Evolutionary conservation across 1,140 invertebrate genomes (phyloP).

Genomic region (Cydia splendana): DNA sequence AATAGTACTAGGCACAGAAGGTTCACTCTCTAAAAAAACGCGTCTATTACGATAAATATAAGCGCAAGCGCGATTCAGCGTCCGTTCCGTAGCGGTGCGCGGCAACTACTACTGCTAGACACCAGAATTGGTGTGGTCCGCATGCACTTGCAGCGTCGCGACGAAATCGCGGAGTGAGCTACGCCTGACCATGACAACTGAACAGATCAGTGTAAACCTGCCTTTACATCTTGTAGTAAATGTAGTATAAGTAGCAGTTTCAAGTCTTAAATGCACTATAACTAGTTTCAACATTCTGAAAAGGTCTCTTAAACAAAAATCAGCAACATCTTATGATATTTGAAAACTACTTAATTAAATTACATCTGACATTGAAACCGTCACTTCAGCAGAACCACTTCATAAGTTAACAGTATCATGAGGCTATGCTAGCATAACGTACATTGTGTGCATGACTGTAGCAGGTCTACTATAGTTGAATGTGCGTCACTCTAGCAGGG

Average conservation of each 20-base stretch:
- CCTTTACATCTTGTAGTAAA: background rate
- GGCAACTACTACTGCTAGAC: no score
- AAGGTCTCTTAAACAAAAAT: slow-evolving; percentile 21
- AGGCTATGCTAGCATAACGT: background rate
- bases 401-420: background rate
- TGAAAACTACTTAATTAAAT: slow-evolving; percentile 23
- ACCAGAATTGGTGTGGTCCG: no score
- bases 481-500: background rate
- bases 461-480: background rate
- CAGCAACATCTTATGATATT: slow-evolving; percentile 27
- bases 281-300: slow-evolving; percentile 21
- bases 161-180: no score
- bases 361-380: slow-evolving; percentile 19
- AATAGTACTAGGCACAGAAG: no score
- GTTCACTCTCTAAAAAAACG: no score
- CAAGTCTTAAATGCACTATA: background rate
- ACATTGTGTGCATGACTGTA: background rate
- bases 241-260: background rate
- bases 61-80: no score
- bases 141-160: no score
- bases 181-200: background rate
- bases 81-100: no score
- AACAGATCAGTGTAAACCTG: background rate
- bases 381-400: background rate
- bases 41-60: no score